These are phyloP conservation scores for Electrona antarctica DNA, from an alignment of 2,113 vertebrate genomes.

Conservation along the genomic window DNA sequence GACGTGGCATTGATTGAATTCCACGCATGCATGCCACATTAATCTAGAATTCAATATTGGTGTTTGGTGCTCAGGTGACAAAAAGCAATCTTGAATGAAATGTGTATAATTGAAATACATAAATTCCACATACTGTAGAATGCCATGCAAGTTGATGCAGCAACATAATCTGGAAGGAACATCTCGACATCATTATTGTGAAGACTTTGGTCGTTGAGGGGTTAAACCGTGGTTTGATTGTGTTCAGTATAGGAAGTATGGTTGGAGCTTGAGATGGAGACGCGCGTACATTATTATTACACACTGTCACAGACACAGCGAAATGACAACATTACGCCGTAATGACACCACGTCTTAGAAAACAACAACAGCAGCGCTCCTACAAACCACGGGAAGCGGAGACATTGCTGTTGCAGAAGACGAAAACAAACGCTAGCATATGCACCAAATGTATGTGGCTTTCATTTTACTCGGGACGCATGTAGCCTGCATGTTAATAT, in stretches of 20 bases:
- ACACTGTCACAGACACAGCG: background rate
- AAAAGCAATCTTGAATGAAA: too few species aligned
- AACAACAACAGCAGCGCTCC: background rate
- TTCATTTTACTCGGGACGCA: constrained; percentile 1
- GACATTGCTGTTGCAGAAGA: background rate
- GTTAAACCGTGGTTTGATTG: constrained; percentile 63
- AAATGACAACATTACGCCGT: background rate
- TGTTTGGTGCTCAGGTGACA: too few species aligned
- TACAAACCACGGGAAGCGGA: background rate
- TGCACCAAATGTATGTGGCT: background rate
- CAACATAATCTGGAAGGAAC: too few species aligned
- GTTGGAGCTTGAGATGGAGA: constrained; percentile 58
- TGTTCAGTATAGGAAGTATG: constrained; percentile 72
- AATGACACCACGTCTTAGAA: too few species aligned
- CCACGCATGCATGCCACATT: too few species aligned
- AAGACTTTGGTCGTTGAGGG: constrained; percentile 51
- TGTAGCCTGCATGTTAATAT: background rate
- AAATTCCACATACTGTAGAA: too few species aligned
- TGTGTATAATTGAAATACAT: too few species aligned
- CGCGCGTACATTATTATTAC: constrained; percentile 33
- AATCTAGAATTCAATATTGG: too few species aligned
- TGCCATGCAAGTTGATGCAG: too few species aligned
- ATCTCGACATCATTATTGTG: too few species aligned
- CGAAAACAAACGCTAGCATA: constrained; percentile 21
- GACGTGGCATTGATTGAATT: too few species aligned